phyloP scores from a whole-genome alignment of 2,888 invertebrate species.

The Lamellibrachia columna region DNA sequence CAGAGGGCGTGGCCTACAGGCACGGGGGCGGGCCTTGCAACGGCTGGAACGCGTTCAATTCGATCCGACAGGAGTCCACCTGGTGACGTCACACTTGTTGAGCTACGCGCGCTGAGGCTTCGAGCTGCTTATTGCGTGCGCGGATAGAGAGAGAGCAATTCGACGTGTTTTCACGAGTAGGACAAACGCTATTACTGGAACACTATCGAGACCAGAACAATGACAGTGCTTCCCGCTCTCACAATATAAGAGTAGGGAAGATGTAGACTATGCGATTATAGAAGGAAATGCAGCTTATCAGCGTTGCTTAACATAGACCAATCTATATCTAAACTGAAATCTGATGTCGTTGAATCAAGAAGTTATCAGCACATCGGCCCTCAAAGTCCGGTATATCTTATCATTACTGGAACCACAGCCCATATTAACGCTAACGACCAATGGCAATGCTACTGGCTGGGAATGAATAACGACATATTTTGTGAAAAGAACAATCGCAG shows the following conservation, averaged over 20 bases:
- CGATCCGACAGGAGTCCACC: background rate
- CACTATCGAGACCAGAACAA: background rate
- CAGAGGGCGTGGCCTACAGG: background rate
- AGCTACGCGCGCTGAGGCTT: background rate
- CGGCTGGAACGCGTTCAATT: constrained; percentile 8
- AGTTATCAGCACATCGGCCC: background rate
- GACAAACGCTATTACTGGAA: background rate
- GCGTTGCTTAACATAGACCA: background rate
- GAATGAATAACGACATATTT: background rate
- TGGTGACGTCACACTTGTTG: background rate
- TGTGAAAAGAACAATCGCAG: background rate
- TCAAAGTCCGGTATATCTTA: background rate
- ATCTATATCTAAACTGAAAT: background rate
- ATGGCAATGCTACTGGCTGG: background rate
- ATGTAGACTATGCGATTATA: background rate
- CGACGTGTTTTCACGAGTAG: background rate
- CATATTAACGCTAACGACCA: background rate
- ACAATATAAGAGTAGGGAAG: background rate
- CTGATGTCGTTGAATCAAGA: background rate
- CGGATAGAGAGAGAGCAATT: background rate
- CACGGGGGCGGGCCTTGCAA: background rate
- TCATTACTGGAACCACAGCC: background rate
- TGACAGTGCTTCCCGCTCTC: background rate
- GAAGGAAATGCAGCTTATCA: background rate
- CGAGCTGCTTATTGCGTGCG: background rate